phyloP scores from a whole-genome alignment of 2,888 invertebrate species.

The Eristalis intricaria region DNA sequence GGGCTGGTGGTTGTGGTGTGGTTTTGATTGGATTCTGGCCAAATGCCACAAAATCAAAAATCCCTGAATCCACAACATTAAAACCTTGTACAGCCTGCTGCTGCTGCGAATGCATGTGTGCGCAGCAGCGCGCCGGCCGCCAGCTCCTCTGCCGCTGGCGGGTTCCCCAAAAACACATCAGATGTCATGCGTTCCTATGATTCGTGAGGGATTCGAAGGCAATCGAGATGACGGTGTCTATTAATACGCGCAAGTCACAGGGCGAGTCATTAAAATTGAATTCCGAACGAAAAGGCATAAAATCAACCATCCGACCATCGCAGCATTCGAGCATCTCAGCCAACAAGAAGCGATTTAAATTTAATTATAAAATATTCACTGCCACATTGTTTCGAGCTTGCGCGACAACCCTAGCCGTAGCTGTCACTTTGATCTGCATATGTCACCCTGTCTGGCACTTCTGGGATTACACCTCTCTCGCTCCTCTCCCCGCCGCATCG shows the following conservation, averaged over 20 bases:
- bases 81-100: constrained; percentile 29
- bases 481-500: background rate
- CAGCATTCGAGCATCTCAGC: constrained; percentile 20
- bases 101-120: constrained; percentile 26
- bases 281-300: constrained; percentile 63
- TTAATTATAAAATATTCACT: constrained; percentile 68
- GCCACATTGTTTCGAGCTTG: constrained; percentile 57
- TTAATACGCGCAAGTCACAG: constrained; percentile 39
- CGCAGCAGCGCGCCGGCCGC: background rate
- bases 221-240: constrained; percentile 33
- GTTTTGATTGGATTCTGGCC: constrained; percentile 80
- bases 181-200: constrained; percentile 40
- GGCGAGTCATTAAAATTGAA: constrained; percentile 70
- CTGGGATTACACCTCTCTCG: constrained; percentile 8
- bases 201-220: constrained; percentile 48
- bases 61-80: constrained; percentile 65
- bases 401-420: background rate
- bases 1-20: constrained; percentile 66
- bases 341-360: constrained; percentile 65
- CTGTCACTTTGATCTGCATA: constrained; percentile 52
- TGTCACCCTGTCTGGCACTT: constrained; percentile 21
- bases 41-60: constrained; percentile 75
- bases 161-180: background rate
- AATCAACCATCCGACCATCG: constrained; percentile 25
- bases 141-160: background rate